A percentile compares a stretch with the other conserved stretches of the same genome.
Conservation (phyloP, 2,888 invertebrate genomes). For the Pandemis corylana region DNA sequence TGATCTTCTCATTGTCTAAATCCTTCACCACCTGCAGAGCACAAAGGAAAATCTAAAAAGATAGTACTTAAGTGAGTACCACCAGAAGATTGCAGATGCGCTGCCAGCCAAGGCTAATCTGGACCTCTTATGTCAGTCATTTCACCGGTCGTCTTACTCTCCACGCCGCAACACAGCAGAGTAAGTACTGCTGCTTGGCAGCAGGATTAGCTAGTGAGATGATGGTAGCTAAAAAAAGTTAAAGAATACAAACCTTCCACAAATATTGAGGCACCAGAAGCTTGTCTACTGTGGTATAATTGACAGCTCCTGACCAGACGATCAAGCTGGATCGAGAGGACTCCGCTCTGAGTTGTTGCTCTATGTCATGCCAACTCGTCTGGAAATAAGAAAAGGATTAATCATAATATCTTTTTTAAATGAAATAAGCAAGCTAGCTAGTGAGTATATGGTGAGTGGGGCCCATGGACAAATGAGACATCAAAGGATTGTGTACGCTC, state of each 20-base stretch:
- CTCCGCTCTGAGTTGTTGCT: not conserved
- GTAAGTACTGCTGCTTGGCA: no score
- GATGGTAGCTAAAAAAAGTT: not conserved
- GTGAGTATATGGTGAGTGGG: no score
- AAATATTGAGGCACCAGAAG: conserved; percentile 49
- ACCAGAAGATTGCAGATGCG: no score
- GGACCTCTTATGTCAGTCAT: no score
- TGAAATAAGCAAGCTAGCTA: no score
- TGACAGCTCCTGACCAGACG: conserved; percentile 28
- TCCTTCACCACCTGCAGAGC: conserved; percentile 25
- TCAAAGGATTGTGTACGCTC: no score
- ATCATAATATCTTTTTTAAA: not conserved
- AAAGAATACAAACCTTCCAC: conserved; percentile 50
- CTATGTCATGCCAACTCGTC: conserved; percentile 29
- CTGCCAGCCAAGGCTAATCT: no score
- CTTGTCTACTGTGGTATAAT: conserved; percentile 20
- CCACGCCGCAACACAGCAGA: no score
- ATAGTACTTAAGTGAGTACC: no score
- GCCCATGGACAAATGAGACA: no score
- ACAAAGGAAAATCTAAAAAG: not conserved
- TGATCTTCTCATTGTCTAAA: not conserved
- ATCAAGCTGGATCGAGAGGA: not conserved
- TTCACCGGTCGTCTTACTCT: no score
- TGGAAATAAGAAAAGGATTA: conserved; percentile 8
- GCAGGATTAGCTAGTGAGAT: no score